phyloP scores from a whole-genome alignment of 2,113 vertebrate genomes.

The Lipophrys pholis region DNA sequence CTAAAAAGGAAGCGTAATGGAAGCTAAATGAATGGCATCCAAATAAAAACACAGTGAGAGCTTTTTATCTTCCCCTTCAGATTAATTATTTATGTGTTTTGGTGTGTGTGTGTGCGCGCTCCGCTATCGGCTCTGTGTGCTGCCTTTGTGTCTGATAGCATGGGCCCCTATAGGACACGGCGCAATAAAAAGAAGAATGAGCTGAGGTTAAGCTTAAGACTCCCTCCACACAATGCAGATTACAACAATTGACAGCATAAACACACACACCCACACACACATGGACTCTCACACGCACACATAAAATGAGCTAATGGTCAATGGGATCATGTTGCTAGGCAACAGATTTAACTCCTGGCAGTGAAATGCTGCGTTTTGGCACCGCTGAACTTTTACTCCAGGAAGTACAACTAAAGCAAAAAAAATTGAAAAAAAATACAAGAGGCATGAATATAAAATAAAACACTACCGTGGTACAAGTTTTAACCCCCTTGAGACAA shows the following conservation, averaged over 20 bases:
- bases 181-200: conserved; percentile 37
- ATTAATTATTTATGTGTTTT: conserved; percentile 45
- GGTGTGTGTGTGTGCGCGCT: conserved; percentile 30
- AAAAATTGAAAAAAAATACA: neutral
- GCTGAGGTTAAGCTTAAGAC: conserved; percentile 33
- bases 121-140: conserved; percentile 17
- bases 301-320: conserved; percentile 49
- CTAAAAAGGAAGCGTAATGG: neutral
- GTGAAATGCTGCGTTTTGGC: conserved; percentile 28
- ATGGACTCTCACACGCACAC: conserved; percentile 17
- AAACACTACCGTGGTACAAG: neutral
- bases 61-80: conserved; percentile 38
- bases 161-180: conserved; percentile 1
- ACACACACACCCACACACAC: conserved; percentile 22
- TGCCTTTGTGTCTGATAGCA: conserved; percentile 11
- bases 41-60: conserved; percentile 17
- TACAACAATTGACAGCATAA: conserved; percentile 32
- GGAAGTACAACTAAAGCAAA: conserved; percentile 5
- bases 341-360: conserved; percentile 53
- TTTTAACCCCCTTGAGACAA: neutral
- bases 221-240: conserved; percentile 36
- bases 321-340: conserved; percentile 60
- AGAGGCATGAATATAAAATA: conserved; percentile 23
- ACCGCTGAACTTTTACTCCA: conserved; percentile 14
- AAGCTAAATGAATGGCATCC: neutral